phyloP scores from a whole-genome alignment of 2,113 vertebrate genomes.

The Chinchilla lanigera region DNA sequence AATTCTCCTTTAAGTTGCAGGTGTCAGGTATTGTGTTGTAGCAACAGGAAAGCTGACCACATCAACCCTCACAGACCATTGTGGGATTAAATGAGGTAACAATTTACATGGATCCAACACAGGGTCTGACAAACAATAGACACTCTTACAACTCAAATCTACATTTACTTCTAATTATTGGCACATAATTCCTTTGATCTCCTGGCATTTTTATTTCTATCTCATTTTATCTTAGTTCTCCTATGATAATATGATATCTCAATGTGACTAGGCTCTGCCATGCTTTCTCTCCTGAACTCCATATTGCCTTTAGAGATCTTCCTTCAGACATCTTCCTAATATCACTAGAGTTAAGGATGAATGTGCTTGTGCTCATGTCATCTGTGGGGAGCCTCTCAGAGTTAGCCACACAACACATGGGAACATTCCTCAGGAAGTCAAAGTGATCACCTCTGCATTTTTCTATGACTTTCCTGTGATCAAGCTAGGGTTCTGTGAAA shows the following conservation, averaged over 20 bases:
- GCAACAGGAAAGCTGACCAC: background rate
- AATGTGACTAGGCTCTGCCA: background rate
- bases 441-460: background rate
- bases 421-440: background rate
- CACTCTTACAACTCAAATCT: background rate
- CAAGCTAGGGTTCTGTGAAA: background rate
- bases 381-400: background rate
- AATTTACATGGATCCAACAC: background rate
- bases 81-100: background rate
- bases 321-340: background rate
- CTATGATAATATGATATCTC: background rate
- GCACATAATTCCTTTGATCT: background rate
- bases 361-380: rapidly evolving
- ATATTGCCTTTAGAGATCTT: background rate
- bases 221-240: background rate
- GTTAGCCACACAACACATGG: rapidly evolving
- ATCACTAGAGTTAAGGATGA: background rate
- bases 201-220: background rate
- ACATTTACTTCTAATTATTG: background rate
- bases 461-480: background rate
- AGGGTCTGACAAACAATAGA: background rate
- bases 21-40: background rate
- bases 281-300: background rate
- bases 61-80: background rate
- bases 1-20: background rate